These are phyloP conservation scores for Theropithecus gelada DNA, from an alignment of 2,113 vertebrate species.

Conservation along the genomic window DNA sequence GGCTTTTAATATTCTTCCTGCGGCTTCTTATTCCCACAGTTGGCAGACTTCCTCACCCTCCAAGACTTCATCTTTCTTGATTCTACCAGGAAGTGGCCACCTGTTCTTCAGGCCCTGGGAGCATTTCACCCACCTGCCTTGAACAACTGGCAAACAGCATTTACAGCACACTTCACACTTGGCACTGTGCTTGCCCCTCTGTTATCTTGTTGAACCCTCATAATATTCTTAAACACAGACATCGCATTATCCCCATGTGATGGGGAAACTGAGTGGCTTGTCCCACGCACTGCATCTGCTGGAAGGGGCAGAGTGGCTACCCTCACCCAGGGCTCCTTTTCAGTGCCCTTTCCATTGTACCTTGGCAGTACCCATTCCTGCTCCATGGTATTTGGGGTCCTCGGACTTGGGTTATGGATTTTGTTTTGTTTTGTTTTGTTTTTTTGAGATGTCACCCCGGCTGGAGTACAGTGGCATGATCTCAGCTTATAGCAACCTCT, in stretches of 20 bases:
- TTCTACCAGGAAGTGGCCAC: neutral
- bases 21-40: too few relatives aligned
- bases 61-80: neutral
- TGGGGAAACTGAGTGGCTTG: neutral
- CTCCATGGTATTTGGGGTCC: neutral
- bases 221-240: neutral
- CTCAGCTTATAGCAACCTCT: too few relatives aligned
- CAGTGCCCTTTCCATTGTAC: neutral
- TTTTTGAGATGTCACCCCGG: too few relatives aligned
- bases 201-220: neutral
- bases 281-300: neutral
- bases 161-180: neutral
- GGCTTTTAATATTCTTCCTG: neutral
- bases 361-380: neutral
- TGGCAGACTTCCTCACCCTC: neutral
- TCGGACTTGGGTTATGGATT: neutral
- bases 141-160: neutral
- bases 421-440: too few relatives aligned
- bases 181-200: neutral
- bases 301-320: neutral
- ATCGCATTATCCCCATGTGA: accelerated
- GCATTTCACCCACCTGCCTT: neutral
- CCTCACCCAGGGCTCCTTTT: neutral
- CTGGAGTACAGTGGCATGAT: too few relatives aligned
- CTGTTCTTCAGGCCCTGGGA: neutral